Conservation (phyloP, 2,797 vertebrate species). For the Notolabrus celidotus region DNA sequence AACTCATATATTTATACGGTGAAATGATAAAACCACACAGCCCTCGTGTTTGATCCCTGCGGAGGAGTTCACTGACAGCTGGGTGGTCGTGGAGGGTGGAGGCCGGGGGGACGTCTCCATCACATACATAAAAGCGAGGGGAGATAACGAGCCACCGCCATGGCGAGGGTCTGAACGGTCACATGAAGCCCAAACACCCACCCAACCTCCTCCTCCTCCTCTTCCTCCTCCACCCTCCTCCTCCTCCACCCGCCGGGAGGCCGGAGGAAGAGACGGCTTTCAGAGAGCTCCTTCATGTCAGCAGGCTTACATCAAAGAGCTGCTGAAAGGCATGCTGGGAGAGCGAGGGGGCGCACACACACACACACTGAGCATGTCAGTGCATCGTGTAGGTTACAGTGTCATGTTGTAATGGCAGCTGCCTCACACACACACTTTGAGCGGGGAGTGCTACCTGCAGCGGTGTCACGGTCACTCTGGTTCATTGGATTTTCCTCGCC, state of each 20-base stretch:
- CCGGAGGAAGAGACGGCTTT: conserved; percentile 42
- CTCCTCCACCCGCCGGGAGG: conserved; percentile 2
- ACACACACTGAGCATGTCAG: conserved; percentile 28
- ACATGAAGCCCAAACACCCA: conserved; percentile 2
- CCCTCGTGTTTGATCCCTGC: background rate
- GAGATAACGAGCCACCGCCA: conserved; percentile 8
- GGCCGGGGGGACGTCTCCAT: background rate
- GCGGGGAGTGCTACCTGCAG: conserved; percentile 27
- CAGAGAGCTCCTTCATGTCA: conserved; percentile 57
- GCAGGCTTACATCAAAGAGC: conserved; percentile 59
- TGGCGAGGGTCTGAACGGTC: conserved; percentile 5
- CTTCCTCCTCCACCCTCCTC: background rate
- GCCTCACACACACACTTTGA: conserved; percentile 1
- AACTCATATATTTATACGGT: too few relatives aligned
- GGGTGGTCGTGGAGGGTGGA: background rate
- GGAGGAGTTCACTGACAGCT: background rate
- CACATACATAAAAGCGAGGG: conserved; percentile 9
- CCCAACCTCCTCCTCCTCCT: background rate
- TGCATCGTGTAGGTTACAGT: conserved; percentile 40
- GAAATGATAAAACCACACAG: background rate
- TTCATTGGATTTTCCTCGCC: background rate
- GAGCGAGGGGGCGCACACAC: conserved; percentile 6
- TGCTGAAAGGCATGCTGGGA: conserved; percentile 63
- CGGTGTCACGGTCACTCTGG: conserved; percentile 23
- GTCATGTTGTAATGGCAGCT: conserved; percentile 32